Base-by-base conservation (phyloP, 37 sponge, comb jelly and placozoan species). In the Bolinopsis microptera region DNA sequence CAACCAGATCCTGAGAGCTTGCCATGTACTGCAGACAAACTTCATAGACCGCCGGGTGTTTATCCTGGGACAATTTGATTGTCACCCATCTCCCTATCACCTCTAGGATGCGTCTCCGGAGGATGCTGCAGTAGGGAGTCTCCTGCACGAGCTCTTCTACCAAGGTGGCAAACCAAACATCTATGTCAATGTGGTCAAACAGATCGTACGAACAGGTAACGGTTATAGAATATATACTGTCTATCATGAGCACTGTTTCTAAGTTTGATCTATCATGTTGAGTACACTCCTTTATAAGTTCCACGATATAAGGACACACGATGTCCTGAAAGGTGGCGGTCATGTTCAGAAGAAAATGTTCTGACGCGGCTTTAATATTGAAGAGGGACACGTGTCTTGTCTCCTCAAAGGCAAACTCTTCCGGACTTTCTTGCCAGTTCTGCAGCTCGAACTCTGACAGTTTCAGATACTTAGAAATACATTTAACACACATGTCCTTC, bases 41-140 rank as follows among this genome's bases (percentile, higher is more conserved):
- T 48, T 86, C 90, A 27, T 86, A 86, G 22, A 86, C 90, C 0
- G 90, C 61, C 30, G 90, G 3, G 61, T 86, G 90, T 5, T 18
- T 35, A 30, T 86, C 90, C 24, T 86, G 90, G 8, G 61, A 86
- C 30, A 86, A 48, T 86, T 86, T 86, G 90, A 86, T 86, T 1
- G 90, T 86, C 1, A 86, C 90, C 90, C 90, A 86, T 48, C 90
- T 35, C n/a, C 90, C 90, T 38, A 86, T 86, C 41, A 86, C 90
- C 48, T 86, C 90, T 26, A 86, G 61, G 13, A 86, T 86, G 23
- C 90, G 40, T 1, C 90, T 40, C 16, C 61, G 34, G 41, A 86
- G 27, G 31, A 86, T 86, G 36, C 38, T 86, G 36, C 90, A 86
- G 36, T 41, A 86, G 61, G 90, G 90, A 27, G 38, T 38, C 41